These are phyloP conservation scores for Prionailurus bengalensis DNA, from an alignment of 2,113 vertebrate genomes.

Conservation along the genomic window DNA sequence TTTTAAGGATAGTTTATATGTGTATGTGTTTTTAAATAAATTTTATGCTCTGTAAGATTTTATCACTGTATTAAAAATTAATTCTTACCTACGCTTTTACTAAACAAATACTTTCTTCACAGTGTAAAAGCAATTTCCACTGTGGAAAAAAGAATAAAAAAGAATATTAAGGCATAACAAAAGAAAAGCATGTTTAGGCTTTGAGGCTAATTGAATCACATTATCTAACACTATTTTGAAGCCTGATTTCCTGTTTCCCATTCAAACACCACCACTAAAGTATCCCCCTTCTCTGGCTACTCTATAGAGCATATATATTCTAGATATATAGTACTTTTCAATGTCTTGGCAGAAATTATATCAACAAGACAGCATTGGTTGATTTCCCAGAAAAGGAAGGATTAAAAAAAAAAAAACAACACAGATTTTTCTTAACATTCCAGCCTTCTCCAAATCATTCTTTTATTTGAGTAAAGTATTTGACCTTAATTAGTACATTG, in stretches of 20 bases:
- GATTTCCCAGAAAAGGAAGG: constrained; percentile 22
- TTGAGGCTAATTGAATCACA: constrained; percentile 18
- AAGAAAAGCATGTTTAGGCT: neutral
- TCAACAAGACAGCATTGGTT: constrained; percentile 34
- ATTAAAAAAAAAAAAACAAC: neutral
- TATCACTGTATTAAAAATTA: constrained; percentile 29
- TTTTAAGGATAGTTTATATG: neutral
- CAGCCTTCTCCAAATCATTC: constrained; percentile 30
- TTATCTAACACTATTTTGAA: neutral
- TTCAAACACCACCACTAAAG: neutral
- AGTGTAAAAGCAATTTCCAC: neutral
- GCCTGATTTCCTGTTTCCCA: constrained; percentile 26
- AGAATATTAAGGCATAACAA: neutral
- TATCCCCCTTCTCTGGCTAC: neutral
- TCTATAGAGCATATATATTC: neutral
- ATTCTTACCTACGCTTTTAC: constrained; percentile 17
- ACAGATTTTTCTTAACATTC: neutral
- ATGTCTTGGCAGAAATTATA: constrained; percentile 30
- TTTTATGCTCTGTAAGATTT: neutral
- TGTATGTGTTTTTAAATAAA: neutral
- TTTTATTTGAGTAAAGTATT: constrained; percentile 47
- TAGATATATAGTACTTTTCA: neutral
- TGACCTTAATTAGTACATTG: neutral
- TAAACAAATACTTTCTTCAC: constrained; percentile 26
- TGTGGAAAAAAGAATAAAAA: neutral